Base-by-base conservation (phyloP, 2,797 vertebrate species). In the Pangasius djambal region DNA sequence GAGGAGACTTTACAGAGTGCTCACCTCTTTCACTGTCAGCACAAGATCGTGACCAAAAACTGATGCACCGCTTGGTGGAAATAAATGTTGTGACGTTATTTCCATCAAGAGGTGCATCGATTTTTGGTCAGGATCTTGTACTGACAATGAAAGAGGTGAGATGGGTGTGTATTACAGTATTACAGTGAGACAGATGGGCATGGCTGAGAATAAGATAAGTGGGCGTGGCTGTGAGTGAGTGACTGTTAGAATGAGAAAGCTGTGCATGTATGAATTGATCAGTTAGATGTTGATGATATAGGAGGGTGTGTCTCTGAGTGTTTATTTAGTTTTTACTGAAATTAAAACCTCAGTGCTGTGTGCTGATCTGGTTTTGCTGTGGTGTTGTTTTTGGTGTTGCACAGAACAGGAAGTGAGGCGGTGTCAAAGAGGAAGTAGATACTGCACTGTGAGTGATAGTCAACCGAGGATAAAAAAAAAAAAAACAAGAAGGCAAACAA, bases 351-450 rank as follows among this genome's bases (percentile, higher is more conserved):
- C 55, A 20, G 40, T 7, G 22, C 28, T 83, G 28, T 34, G 16
- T 15, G 16, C 63, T 48, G 61, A 48, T 31, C 22, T 34, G 7
- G 57, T 63, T 85, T 18, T 81, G 67, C n/a, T 86, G 6, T 65
- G 48, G 40, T 50, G 7, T 65, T 67, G 44, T 89, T 91, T 63
- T 75, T 90, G 34, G 57, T 83, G 65, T 55, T 88, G 79, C 84
- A n/a, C 44, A 87, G 89, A 85, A 91, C 88, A 94, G 94, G 95
- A 96, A 95, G 92, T 93, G 89, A 88, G 91, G 34, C 70, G 22
- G 69, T 86, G 55, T 92, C 34, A 93, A 94, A 93, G 91, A 95
- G 95, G 96, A 96, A 96, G 93, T 92, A 91, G 89, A 92, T 72
- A 82, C 86, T 93, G 92, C 91, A 85, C 89, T 82, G 86, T 67